Evolutionary conservation across 2,113 vertebrate species (phyloP).

Genomic region (Oryzias curvinotus): DNA sequence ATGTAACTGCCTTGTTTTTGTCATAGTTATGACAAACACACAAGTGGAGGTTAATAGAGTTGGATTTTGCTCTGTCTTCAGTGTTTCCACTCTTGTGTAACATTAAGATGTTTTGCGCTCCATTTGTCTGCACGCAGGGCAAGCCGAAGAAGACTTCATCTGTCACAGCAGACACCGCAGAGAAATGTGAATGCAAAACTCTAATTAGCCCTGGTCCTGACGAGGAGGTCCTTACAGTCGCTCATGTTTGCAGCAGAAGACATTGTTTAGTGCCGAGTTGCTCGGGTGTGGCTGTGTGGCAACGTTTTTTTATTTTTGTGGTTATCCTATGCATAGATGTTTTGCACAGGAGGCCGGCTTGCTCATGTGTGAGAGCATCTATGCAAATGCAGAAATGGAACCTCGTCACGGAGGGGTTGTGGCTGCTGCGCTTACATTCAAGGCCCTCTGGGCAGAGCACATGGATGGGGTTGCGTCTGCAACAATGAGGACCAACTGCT

Average conservation of each 20-base stretch:
- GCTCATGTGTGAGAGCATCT: slow-evolving; percentile 33
- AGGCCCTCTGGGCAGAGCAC: slow-evolving; percentile 18
- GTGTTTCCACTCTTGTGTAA: slow-evolving; percentile 39
- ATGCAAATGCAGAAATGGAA: slow-evolving; percentile 44
- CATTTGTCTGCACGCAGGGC: slow-evolving; percentile 40
- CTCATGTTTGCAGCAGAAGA: slow-evolving; percentile 26
- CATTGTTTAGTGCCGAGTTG: background rate
- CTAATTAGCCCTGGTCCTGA: slow-evolving; percentile 68
- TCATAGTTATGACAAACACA: slow-evolving; percentile 24
- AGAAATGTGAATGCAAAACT: slow-evolving; percentile 69
- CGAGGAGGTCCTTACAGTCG: slow-evolving; percentile 55
- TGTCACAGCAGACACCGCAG: slow-evolving; percentile 55
- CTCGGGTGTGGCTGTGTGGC: slow-evolving; percentile 1
- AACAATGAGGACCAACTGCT: slow-evolving; percentile 38
- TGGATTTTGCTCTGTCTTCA: slow-evolving; percentile 16
- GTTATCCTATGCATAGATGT: background rate
- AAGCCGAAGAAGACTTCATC: slow-evolving; percentile 51
- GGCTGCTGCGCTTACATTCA: slow-evolving; percentile 11
- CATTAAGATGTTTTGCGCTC: slow-evolving; percentile 57
- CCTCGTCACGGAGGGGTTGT: slow-evolving; percentile 8
- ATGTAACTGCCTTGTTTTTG: slow-evolving; percentile 4
- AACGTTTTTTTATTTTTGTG: background rate
- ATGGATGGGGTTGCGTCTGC: slow-evolving; percentile 22
- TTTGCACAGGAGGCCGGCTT: slow-evolving; percentile 45
- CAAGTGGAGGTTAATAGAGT: slow-evolving; percentile 45